A percentile compares a stretch with the other conserved stretches of the same genome.
These are phyloP conservation scores for Brotogeris chrysoptera DNA, from an alignment of 2,797 vertebrate species.

Conservation along the genomic window DNA sequence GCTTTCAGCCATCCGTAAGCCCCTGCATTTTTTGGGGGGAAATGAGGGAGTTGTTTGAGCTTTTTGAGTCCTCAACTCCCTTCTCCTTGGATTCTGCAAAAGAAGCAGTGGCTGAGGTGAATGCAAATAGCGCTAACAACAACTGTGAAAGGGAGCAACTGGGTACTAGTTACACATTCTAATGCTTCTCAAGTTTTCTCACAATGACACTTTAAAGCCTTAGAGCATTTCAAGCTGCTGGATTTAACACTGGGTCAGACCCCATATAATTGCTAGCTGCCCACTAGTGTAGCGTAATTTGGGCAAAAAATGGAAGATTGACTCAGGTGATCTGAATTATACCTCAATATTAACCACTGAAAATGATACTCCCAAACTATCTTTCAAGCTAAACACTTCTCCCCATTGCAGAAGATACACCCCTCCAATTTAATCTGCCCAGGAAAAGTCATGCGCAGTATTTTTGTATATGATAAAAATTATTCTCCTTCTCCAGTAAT, in stretches of 20 bases:
- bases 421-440: background rate
- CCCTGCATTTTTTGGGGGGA: background rate
- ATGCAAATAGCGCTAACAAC: background rate
- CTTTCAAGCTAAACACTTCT: background rate
- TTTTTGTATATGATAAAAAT: background rate
- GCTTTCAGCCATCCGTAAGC: background rate
- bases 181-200: background rate
- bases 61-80: background rate
- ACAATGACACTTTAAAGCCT: background rate
- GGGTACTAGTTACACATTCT: background rate
- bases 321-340: constrained; percentile 12
- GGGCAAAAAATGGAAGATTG: background rate
- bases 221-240: background rate
- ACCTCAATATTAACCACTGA: background rate
- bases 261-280: background rate
- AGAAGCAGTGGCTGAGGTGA: background rate
- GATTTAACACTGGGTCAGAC: background rate
- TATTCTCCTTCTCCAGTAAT: background rate
- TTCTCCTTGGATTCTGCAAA: background rate
- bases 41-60: no score
- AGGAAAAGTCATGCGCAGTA: background rate
- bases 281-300: background rate
- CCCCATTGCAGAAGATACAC: background rate
- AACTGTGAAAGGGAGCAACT: background rate
- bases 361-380: background rate